Conservation (phyloP, 2,797 vertebrate genomes). For the Artibeus jamaicensis region DNA sequence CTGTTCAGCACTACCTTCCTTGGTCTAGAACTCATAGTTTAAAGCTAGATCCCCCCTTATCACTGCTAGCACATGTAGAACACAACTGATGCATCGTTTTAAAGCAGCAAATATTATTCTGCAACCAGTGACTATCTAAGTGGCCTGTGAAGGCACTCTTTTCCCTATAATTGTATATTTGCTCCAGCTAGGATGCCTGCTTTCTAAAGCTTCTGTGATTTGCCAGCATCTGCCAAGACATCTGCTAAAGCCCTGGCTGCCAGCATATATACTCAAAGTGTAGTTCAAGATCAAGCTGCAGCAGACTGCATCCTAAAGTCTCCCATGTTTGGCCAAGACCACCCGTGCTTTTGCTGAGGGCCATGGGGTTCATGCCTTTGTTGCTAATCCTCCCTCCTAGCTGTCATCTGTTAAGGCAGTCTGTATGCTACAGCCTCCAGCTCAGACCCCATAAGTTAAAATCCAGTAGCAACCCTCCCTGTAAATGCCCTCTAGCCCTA, state of each 20-base stretch:
- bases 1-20: not conserved
- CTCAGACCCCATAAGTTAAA: not conserved
- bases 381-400: not conserved
- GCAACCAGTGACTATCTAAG: not conserved
- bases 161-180: slow-evolving; percentile 56
- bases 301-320: slow-evolving; percentile 7
- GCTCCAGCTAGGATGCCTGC: slow-evolving; percentile 51
- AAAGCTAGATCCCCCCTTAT: not conserved
- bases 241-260: slow-evolving; percentile 53
- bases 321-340: not conserved
- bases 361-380: not conserved
- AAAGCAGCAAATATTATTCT: slow-evolving; percentile 31
- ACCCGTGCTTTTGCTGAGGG: not conserved
- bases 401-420: slow-evolving; percentile 26
- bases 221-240: slow-evolving; percentile 53
- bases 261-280: slow-evolving; percentile 40
- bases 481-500: not conserved
- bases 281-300: slow-evolving; percentile 37
- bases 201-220: slow-evolving; percentile 57
- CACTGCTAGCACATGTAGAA: not conserved
- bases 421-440: not conserved
- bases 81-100: not conserved
- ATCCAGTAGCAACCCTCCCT: not conserved
- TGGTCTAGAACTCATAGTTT: not conserved
- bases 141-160: slow-evolving; percentile 42